Evolutionary conservation across 1,140 invertebrate species (phyloP).

Genomic region (Rhagoletis pomonella): DNA sequence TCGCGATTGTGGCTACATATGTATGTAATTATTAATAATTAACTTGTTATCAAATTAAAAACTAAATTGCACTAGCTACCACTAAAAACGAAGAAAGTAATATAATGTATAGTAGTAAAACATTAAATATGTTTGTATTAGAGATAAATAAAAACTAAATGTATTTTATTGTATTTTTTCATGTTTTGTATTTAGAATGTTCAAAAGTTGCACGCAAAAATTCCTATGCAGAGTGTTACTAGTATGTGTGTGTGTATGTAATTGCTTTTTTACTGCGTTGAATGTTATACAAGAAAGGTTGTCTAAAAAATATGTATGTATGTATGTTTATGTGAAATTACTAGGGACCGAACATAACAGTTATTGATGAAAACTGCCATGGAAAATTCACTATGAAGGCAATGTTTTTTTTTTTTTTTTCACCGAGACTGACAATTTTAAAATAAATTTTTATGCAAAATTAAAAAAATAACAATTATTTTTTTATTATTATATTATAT

Average conservation of each 20-base stretch:
- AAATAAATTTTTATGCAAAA: too few relatives aligned
- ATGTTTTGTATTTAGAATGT: conserved; percentile 41
- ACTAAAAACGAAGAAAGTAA: conserved; percentile 73
- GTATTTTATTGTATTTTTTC: background rate
- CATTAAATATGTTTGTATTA: too few relatives aligned
- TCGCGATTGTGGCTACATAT: too few relatives aligned
- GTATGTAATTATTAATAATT: conserved; percentile 43
- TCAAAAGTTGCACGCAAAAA: background rate
- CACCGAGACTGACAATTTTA: too few relatives aligned
- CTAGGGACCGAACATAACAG: too few relatives aligned
- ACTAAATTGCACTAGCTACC: conserved; percentile 74
- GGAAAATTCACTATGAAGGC: too few relatives aligned
- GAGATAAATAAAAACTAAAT: conserved; percentile 35
- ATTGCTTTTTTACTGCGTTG: background rate
- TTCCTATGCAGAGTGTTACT: background rate
- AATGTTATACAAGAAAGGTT: background rate
- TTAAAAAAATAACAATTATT: too few relatives aligned
- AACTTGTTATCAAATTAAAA: conserved; percentile 48
- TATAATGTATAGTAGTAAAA: conserved; percentile 60
- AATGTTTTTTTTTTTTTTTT: too few relatives aligned
- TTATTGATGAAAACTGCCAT: too few relatives aligned
- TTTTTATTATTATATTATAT: too few relatives aligned
- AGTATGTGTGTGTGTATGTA: background rate
- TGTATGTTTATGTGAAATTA: background rate
- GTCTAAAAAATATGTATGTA: background rate